Conservation (phyloP, 1,140 invertebrate genomes). For the Drosophila prosaltans region DNA sequence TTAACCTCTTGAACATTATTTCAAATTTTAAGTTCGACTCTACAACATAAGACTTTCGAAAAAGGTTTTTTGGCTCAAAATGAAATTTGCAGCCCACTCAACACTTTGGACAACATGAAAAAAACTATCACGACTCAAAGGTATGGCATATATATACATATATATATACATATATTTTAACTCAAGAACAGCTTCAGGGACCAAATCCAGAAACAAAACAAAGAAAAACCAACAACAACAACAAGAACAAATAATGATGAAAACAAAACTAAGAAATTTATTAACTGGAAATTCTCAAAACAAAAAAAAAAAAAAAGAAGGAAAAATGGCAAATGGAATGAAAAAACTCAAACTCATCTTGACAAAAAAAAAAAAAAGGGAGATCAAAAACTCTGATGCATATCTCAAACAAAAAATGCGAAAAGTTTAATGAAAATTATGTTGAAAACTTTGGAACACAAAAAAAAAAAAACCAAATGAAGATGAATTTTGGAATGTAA, state of each 20-base stretch:
- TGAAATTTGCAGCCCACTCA: slow-evolving; percentile 31
- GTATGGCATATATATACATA: slow-evolving; percentile 36
- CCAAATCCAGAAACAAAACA: slow-evolving; percentile 53
- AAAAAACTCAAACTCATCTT: slow-evolving; percentile 21
- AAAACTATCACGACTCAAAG: slow-evolving; percentile 60
- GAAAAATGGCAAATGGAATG: not conserved
- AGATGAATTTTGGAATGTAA: slow-evolving; percentile 37
- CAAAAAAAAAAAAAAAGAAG: slow-evolving; percentile 12
- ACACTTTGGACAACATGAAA: slow-evolving; percentile 35
- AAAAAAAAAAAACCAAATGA: slow-evolving; percentile 19
- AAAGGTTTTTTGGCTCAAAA: slow-evolving; percentile 28
- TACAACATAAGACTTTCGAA: slow-evolving; percentile 7
- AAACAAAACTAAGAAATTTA: slow-evolving; percentile 22
- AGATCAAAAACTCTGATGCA: slow-evolving; percentile 6
- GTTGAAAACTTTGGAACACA: not conserved
- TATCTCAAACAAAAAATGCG: slow-evolving; percentile 11
- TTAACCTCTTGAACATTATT: slow-evolving; percentile 25
- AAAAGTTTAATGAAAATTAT: not conserved
- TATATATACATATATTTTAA: slow-evolving; percentile 49
- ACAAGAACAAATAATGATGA: slow-evolving; percentile 11
- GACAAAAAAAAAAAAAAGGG: not conserved
- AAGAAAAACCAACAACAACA: slow-evolving; percentile 31
- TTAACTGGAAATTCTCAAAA: slow-evolving; percentile 32
- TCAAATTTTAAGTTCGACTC: slow-evolving; percentile 6
- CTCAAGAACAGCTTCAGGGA: slow-evolving; percentile 79